Evolutionary conservation across 2,888 invertebrate genomes (phyloP).

Genomic region (Melanostoma mellinum): DNA sequence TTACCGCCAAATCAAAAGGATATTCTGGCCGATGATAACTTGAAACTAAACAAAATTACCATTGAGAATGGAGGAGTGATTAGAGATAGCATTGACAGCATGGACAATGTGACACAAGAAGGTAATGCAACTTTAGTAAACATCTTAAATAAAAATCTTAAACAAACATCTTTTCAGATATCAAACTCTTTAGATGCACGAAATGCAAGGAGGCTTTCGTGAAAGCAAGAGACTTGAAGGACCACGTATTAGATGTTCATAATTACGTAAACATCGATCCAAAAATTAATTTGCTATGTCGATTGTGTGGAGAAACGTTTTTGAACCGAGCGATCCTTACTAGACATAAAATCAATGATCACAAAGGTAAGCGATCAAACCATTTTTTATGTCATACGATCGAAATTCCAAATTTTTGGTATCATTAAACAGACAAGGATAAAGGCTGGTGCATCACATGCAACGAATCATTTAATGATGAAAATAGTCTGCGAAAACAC

Average conservation of each 20-base stretch:
- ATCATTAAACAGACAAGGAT: too few relatives aligned
- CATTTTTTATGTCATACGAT: background rate
- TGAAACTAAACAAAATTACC: too few relatives aligned
- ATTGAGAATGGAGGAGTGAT: too few relatives aligned
- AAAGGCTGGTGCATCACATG: background rate
- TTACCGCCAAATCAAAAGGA: too few relatives aligned
- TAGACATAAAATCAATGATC: constrained; percentile 24
- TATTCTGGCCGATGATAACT: too few relatives aligned
- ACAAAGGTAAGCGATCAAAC: constrained; percentile 20
- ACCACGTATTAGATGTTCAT: background rate
- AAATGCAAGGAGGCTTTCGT: constrained; percentile 23
- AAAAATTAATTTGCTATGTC: constrained; percentile 18
- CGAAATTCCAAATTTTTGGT: too few relatives aligned
- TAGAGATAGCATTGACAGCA: too few relatives aligned
- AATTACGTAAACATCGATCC: background rate
- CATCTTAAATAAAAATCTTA: background rate
- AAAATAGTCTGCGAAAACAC: too few relatives aligned
- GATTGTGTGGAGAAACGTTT: constrained; percentile 49
- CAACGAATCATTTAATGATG: too few relatives aligned
- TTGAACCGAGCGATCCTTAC: constrained; percentile 3
- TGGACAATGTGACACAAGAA: background rate
- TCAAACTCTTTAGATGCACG: constrained; percentile 1
- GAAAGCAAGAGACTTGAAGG: background rate
- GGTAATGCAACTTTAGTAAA: background rate
- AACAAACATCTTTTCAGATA: background rate